These are phyloP conservation scores for Microtus pennsylvanicus DNA, from an alignment of 2,113 vertebrate species.

Conservation along the genomic window DNA sequence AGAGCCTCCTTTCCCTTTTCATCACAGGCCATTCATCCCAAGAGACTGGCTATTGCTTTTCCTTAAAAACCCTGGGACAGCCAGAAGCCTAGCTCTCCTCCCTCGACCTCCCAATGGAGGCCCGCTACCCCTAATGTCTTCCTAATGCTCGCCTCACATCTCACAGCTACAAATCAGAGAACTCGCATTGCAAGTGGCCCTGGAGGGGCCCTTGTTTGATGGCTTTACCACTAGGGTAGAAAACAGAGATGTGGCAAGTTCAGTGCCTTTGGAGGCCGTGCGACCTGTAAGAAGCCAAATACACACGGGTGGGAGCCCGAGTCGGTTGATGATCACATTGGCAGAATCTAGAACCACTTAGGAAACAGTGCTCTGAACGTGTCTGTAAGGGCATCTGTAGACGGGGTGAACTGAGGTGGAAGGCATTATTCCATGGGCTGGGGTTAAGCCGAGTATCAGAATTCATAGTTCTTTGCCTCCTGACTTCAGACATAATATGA, in stretches of 20 bases:
- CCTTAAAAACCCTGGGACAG: background rate
- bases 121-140: background rate
- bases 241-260: background rate
- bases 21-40: background rate
- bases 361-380: background rate
- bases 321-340: background rate
- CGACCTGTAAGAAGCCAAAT: background rate
- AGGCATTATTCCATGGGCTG: too few species aligned
- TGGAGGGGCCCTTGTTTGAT: background rate
- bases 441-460: background rate
- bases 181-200: fast-evolving
- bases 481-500: background rate
- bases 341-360: background rate
- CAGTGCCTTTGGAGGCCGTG: background rate
- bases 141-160: too few species aligned
- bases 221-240: background rate
- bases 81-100: background rate
- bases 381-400: background rate
- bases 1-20: background rate
- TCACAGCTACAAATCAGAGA: background rate
- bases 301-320: background rate
- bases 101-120: background rate
- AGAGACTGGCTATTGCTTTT: background rate
- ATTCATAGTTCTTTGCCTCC: too few species aligned
- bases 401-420: background rate